Evolutionary conservation across 2,113 vertebrate genomes (phyloP).

Genomic region (Toxotes jaculatrix): DNA sequence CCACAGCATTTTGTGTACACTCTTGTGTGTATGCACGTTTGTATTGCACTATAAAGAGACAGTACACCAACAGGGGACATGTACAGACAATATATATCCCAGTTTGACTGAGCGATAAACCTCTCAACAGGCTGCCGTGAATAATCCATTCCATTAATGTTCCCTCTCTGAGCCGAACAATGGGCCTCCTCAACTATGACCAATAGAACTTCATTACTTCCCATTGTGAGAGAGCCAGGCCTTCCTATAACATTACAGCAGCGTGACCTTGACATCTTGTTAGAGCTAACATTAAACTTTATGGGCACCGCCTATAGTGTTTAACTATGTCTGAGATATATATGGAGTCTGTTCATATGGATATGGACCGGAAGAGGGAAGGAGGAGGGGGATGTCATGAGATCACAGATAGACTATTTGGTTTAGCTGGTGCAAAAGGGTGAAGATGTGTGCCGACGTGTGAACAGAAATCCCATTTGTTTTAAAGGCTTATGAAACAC

Average conservation of each 20-base stretch:
- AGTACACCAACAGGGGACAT: slow-evolving; percentile 41
- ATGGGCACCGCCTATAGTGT: slow-evolving; percentile 63
- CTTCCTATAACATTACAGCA: slow-evolving; percentile 70
- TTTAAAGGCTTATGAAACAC: slow-evolving; percentile 58
- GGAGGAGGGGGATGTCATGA: slow-evolving; percentile 12
- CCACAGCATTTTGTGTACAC: slow-evolving; percentile 17
- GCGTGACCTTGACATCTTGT: slow-evolving; percentile 82
- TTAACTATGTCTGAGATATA: slow-evolving; percentile 73
- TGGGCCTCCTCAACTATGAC: slow-evolving; percentile 67
- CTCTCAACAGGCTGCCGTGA: slow-evolving; percentile 70
- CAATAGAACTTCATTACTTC: slow-evolving; percentile 75
- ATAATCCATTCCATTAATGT: slow-evolving; percentile 78
- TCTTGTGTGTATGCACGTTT: background rate
- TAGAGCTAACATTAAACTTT: slow-evolving; percentile 79
- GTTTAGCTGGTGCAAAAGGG: slow-evolving; percentile 21
- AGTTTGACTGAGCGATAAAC: slow-evolving; percentile 76
- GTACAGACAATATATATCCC: slow-evolving; percentile 64
- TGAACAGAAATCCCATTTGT: slow-evolving; percentile 51
- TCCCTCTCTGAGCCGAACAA: slow-evolving; percentile 62
- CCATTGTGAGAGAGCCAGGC: slow-evolving; percentile 61
- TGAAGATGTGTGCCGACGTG: background rate
- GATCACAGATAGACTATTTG: slow-evolving; percentile 43
- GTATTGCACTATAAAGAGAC: slow-evolving; percentile 38
- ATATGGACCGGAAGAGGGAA: slow-evolving; percentile 33
- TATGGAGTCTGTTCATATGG: slow-evolving; percentile 65